Conservation (phyloP, 64 coral and sea anemone genomes). For the Montipora cactus region DNA sequence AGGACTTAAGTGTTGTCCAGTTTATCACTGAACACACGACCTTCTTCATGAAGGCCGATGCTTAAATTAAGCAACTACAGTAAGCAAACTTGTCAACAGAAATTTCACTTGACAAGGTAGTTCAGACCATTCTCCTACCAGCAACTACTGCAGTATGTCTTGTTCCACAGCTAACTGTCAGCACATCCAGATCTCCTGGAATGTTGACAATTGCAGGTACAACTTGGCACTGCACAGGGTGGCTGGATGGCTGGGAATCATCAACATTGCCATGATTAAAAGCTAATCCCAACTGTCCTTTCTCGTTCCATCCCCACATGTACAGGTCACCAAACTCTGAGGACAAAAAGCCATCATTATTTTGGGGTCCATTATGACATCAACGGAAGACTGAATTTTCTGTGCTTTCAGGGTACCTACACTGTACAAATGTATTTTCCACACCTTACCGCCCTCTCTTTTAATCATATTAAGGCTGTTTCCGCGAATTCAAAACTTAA, state of each 20-base stretch:
- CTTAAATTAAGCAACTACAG: too few species aligned
- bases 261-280: slow-evolving; percentile 12
- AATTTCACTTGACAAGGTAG: neutral
- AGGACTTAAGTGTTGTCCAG: too few species aligned
- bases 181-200: slow-evolving; percentile 70
- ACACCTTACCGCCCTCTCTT: too few species aligned
- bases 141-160: slow-evolving; percentile 86
- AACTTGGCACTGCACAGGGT: slow-evolving; percentile 55
- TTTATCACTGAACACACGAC: too few species aligned
- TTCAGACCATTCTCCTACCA: slow-evolving; percentile 22
- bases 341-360: neutral
- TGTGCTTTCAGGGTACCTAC: too few species aligned
- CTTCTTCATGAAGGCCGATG: too few species aligned
- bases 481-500: neutral
- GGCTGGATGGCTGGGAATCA: neutral
- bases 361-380: too few species aligned
- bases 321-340: slow-evolving; percentile 91
- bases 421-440: too few species aligned
- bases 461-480: too few species aligned
- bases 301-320: slow-evolving; percentile 97
- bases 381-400: too few species aligned
- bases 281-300: slow-evolving; percentile 85
- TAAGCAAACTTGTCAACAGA: too few species aligned
- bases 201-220: slow-evolving; percentile 70
- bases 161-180: slow-evolving; percentile 81